A percentile compares a stretch with the other conserved stretches of the same genome.
These are phyloP conservation scores for Lissonota sp. DNA, from an alignment of 2,888 invertebrate genomes.

Conservation along the genomic window DNA sequence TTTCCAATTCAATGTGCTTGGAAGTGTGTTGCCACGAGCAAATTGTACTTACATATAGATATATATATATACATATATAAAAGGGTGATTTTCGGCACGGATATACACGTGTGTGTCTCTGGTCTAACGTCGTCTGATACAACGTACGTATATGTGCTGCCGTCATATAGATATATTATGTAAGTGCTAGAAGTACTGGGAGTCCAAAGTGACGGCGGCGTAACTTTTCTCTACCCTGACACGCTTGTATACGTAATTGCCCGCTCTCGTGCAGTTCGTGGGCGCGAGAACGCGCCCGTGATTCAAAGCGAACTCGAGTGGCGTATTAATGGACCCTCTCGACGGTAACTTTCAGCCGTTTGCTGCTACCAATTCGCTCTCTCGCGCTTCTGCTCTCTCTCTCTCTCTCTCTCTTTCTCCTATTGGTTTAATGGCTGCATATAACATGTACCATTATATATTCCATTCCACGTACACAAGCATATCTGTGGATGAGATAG, in stretches of 20 bases:
- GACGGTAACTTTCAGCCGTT: constrained; percentile 59
- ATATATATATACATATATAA: not conserved
- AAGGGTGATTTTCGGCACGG: not conserved
- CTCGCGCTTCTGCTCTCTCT: constrained; percentile 39
- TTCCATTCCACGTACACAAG: not conserved
- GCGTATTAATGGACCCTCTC: constrained; percentile 62
- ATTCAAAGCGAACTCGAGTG: constrained; percentile 63
- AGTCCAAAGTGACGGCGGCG: constrained; percentile 37
- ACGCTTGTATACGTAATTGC: constrained; percentile 59
- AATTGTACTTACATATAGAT: not conserved
- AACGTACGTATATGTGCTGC: not conserved
- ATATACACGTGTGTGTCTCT: not conserved
- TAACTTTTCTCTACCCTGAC: constrained; percentile 54
- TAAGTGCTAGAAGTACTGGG: not conserved
- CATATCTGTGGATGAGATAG: not conserved
- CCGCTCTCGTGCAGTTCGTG: constrained; percentile 55
- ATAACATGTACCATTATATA: constrained; percentile 25
- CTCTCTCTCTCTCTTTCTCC: not conserved
- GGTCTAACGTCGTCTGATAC: not conserved
- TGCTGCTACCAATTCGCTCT: constrained; percentile 22
- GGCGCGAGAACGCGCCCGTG: constrained; percentile 46
- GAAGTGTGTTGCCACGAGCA: not conserved
- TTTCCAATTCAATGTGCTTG: constrained; percentile 1
- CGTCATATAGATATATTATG: constrained; percentile 14
- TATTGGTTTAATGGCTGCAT: not conserved